A percentile compares a stretch with the other conserved stretches of the same genome.
phyloP scores from a whole-genome alignment of 2,113 vertebrate genomes.

The Apistogramma diplotaenia region DNA sequence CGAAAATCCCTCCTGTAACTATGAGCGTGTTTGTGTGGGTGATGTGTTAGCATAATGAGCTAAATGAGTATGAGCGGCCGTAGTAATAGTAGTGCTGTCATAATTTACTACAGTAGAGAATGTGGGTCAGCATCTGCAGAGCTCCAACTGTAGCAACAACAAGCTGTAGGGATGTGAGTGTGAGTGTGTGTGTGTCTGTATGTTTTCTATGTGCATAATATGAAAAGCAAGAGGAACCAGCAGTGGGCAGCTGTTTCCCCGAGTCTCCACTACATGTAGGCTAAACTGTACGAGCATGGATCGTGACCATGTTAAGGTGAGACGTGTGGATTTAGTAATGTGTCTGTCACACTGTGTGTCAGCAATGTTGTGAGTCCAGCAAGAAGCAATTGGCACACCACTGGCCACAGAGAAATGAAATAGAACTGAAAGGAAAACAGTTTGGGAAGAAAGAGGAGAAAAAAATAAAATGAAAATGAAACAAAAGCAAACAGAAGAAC shows the following conservation, averaged over 20 bases:
- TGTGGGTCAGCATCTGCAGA: constrained; percentile 65
- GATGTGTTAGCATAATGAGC: not conserved
- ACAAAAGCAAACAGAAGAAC: not conserved
- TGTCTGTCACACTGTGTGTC: not conserved
- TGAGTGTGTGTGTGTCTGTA: not conserved
- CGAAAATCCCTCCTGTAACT: not conserved
- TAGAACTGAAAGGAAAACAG: not conserved
- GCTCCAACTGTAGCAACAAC: constrained; percentile 19
- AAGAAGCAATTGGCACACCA: not conserved
- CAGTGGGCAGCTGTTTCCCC: not conserved
- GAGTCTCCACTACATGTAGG: not conserved
- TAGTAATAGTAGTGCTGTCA: constrained; percentile 39
- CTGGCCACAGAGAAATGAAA: not conserved
- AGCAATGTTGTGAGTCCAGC: not conserved
- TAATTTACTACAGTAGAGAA: constrained; percentile 52
- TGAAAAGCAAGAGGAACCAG: not conserved
- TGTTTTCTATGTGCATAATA: constrained; percentile 3
- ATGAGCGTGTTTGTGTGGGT: not conserved
- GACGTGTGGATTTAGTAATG: not conserved
- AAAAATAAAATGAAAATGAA: not conserved
- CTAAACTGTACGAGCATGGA: not conserved
- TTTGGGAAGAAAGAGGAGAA: not conserved
- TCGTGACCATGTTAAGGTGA: not conserved
- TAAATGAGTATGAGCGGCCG: not conserved
- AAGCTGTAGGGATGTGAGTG: constrained; percentile 17